Conservation (phyloP, 2,113 vertebrate species). For the Mesocricetus auratus region DNA sequence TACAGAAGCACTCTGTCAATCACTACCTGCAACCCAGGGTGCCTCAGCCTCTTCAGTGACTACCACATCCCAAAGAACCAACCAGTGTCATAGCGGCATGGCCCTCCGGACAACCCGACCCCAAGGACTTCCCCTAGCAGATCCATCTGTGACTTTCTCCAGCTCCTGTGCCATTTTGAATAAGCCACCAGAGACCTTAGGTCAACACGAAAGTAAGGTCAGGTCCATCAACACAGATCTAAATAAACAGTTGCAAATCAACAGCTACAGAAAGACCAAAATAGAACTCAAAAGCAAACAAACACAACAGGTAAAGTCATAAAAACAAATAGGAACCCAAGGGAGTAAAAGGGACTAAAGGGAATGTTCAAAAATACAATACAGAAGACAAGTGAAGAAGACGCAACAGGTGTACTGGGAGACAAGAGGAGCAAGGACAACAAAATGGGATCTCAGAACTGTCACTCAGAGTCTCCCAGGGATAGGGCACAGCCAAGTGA, state of each 20-base stretch:
- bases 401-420: rapidly evolving
- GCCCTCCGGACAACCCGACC: not conserved
- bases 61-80: not conserved
- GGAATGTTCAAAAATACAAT: not conserved
- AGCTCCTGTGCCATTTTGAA: not conserved
- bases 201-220: not conserved
- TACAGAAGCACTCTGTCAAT: not conserved
- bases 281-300: not conserved
- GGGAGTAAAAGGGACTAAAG: not conserved
- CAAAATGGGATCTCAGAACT: not conserved
- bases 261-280: not conserved
- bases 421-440: not conserved
- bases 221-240: not conserved
- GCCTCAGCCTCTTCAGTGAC: not conserved
- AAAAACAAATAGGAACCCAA: not conserved
- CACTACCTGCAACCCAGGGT: not conserved
- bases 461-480: not conserved
- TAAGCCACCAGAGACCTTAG: not conserved
- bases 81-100: not conserved
- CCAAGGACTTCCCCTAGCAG: not conserved
- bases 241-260: not conserved
- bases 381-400: not conserved
- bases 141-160: not conserved
- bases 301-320: not conserved
- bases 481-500: not conserved